Evolutionary conservation across 2,113 vertebrate species (phyloP).

Genomic region (Phylloscopus trochiloides): DNA sequence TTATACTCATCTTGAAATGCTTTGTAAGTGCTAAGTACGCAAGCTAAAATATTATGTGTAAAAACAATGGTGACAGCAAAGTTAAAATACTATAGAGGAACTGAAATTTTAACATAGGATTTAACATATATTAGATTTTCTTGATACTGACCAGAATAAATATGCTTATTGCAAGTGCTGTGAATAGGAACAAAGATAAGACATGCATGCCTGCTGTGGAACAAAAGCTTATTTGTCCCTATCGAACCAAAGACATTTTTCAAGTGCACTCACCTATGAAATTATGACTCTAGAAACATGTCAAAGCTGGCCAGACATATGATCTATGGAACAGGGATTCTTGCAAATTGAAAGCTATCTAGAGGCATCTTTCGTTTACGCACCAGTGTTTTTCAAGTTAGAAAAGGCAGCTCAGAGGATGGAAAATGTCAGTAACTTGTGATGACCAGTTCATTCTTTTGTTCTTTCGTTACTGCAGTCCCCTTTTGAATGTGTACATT

Average conservation of each 20-base stretch:
- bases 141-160: background rate
- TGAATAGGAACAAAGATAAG: conserved; percentile 20
- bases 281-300: conserved; percentile 49
- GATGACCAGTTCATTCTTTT: background rate
- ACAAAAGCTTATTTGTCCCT: conserved; percentile 54
- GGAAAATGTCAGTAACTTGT: conserved; percentile 10
- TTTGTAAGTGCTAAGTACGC: background rate
- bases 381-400: background rate
- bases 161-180: background rate
- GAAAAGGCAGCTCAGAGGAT: background rate
- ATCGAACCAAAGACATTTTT: conserved; percentile 9
- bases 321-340: conserved; percentile 4
- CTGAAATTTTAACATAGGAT: background rate
- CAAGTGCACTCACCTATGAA: conserved; percentile 53
- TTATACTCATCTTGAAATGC: background rate
- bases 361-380: conserved; percentile 2
- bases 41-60: background rate
- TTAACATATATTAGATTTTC: background rate
- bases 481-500: background rate
- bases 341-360: conserved; percentile 33
- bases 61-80: background rate
- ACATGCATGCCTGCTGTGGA: background rate
- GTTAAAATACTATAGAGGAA: background rate
- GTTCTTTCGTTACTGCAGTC: background rate
- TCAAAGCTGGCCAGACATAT: conserved; percentile 30